phyloP scores from a whole-genome alignment of 2,797 vertebrate genomes.

The Chiroxiphia lanceolata region DNA sequence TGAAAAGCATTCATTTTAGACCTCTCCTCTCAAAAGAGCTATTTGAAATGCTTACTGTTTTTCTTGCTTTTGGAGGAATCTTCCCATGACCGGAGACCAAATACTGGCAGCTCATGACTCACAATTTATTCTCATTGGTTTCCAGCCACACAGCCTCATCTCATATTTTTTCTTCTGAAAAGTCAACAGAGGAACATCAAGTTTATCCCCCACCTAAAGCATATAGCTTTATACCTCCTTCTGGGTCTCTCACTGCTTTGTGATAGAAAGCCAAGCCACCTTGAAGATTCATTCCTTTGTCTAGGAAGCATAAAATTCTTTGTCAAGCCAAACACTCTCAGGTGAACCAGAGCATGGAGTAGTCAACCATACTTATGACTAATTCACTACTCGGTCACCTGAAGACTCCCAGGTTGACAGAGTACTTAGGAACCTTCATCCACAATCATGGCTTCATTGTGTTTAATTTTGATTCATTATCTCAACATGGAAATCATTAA shows the following conservation, averaged over 20 bases:
- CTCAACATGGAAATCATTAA: not conserved
- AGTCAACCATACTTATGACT: not conserved
- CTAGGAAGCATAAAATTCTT: not conserved
- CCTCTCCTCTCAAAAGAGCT: not conserved
- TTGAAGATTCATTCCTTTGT: not conserved
- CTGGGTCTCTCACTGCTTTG: not conserved
- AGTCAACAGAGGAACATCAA: not conserved
- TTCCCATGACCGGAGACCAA: not conserved
- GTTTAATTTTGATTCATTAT: not conserved
- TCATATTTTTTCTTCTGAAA: not conserved
- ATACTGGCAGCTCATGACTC: not conserved
- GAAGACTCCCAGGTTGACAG: not conserved
- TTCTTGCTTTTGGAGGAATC: not conserved
- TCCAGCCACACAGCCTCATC: not conserved
- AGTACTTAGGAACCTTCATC: not conserved
- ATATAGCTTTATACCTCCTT: not conserved
- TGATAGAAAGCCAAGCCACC: not conserved
- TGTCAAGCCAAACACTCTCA: not conserved
- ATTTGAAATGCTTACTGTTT: not conserved
- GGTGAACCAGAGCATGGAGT: not conserved
- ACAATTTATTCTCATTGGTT: not conserved
- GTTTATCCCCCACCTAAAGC: not conserved
- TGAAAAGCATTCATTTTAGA: not conserved
- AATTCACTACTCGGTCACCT: not conserved
- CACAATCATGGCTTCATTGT: not conserved